phyloP scores from a whole-genome alignment of 1,140 invertebrate species.

The Trichoplusia ni region DNA sequence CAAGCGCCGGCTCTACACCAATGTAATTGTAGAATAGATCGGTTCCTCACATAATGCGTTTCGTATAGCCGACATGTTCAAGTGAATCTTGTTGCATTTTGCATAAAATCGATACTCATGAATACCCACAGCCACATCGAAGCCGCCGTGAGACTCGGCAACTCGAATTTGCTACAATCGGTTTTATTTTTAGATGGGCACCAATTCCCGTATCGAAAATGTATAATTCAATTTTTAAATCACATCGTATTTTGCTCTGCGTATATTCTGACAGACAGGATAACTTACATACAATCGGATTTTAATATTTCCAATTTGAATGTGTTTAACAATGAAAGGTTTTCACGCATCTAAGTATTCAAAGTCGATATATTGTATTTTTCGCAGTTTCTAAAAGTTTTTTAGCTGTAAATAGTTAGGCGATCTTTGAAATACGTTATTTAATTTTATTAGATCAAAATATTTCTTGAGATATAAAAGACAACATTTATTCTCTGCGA shows the following conservation, averaged over 20 bases:
- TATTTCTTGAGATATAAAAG: not conserved
- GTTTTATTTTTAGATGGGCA: constrained; percentile 63
- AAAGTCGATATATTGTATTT: no score
- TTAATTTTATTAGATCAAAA: not conserved
- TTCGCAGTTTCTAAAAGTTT: no score
- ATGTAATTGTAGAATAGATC: constrained; percentile 72
- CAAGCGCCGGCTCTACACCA: constrained; percentile 57
- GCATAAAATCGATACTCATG: constrained; percentile 81
- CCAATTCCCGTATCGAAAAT: constrained; percentile 50
- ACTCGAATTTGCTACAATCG: constrained; percentile 64
- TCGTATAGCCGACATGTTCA: constrained; percentile 64
- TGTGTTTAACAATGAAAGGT: not conserved
- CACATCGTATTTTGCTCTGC: constrained; percentile 15
- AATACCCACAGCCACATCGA: constrained; percentile 62
- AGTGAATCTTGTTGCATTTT: constrained; percentile 81
- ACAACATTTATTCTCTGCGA: no score
- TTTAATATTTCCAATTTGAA: constrained; percentile 4
- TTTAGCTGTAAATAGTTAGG: no score
- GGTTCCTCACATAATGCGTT: constrained; percentile 64
- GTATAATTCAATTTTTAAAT: constrained; percentile 41
- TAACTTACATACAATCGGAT: constrained; percentile 1
- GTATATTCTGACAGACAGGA: constrained; percentile 3
- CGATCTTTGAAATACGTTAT: not conserved
- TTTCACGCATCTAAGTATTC: no score
- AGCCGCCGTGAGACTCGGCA: constrained; percentile 62